phyloP scores from a whole-genome alignment of 2,113 vertebrate species.

The Trematocara zebra region DNA sequence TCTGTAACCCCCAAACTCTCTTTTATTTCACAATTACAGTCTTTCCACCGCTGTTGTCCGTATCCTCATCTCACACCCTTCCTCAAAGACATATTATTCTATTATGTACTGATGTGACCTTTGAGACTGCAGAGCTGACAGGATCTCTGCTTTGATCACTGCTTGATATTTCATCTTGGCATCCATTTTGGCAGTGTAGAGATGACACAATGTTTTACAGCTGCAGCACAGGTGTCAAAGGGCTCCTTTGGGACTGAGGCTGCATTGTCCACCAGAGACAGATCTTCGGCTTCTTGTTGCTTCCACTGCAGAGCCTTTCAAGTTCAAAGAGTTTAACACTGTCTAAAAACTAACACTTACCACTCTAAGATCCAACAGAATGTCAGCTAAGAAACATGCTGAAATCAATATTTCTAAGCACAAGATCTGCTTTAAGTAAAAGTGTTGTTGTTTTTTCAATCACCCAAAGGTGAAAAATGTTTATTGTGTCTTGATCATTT shows the following conservation, averaged over 20 bases:
- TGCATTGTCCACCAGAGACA: not conserved
- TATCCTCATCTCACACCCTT: not conserved
- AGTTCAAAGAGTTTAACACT: not conserved
- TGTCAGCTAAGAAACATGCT: not conserved
- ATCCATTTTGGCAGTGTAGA: not conserved
- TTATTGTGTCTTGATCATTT: not conserved
- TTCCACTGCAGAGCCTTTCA: not conserved
- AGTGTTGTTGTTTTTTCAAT: not conserved
- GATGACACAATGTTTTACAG: conserved; percentile 9
- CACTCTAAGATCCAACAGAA: not conserved
- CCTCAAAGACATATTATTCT: not conserved
- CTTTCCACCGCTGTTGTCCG: not conserved
- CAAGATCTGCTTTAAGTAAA: not conserved
- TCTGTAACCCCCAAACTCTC: not conserved
- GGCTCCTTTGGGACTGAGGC: not conserved
- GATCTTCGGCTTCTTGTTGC: not conserved
- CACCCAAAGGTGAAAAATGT: not conserved
- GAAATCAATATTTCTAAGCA: not conserved
- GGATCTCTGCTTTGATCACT: conserved; percentile 30
- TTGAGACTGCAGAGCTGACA: conserved; percentile 20
- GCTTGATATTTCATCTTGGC: conserved; percentile 17
- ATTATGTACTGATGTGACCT: conserved; percentile 37
- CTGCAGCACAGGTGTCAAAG: not conserved
- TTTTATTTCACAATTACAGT: not conserved
- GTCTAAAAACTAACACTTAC: not conserved